Percentiles rank a stretch among this genome's conserved stretches.
These are phyloP conservation scores for Notarius quadriscutis DNA, from an alignment of 2,113 vertebrate genomes.

Conservation along the genomic window DNA sequence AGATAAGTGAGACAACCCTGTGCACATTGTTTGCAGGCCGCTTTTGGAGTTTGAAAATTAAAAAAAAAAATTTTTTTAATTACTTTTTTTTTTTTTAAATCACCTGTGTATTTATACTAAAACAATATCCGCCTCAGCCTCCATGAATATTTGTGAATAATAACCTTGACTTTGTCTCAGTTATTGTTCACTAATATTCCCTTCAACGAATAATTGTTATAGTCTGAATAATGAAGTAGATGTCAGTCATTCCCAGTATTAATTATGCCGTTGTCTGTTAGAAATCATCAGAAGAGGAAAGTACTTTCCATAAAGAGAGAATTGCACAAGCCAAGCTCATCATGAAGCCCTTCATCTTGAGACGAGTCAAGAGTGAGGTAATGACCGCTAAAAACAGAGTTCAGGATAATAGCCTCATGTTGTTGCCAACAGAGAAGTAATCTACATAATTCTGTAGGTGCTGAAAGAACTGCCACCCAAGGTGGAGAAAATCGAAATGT, in stretches of 20 bases:
- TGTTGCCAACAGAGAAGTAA: not conserved
- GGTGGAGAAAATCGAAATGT: slow-evolving; percentile 81
- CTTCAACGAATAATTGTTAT: not conserved
- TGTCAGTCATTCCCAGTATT: not conserved
- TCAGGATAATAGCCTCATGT: not conserved
- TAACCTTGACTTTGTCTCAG: too few species aligned
- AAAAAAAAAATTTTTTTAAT: too few species aligned
- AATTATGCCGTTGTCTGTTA: slow-evolving; percentile 59
- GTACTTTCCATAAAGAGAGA: slow-evolving; percentile 87
- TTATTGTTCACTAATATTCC: too few species aligned
- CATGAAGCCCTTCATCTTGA: slow-evolving; percentile 96
- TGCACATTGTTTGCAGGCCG: too few species aligned
- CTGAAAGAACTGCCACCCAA: slow-evolving; percentile 91
- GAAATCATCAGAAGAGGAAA: slow-evolving; percentile 90
- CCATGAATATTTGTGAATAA: too few species aligned
- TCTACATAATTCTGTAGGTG: slow-evolving; percentile 72
- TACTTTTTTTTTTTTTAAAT: too few species aligned
- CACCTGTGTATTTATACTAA: too few species aligned
- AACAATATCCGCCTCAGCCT: too few species aligned
- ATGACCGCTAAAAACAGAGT: slow-evolving; percentile 4
- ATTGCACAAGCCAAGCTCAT: slow-evolving; percentile 94
- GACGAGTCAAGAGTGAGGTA: slow-evolving; percentile 94
- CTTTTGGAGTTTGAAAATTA: too few species aligned
- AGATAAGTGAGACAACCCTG: too few species aligned
- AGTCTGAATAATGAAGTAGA: not conserved